These are phyloP conservation scores for Lepidonotus clava DNA, from an alignment of 2,888 invertebrate species.

Conservation along the genomic window DNA sequence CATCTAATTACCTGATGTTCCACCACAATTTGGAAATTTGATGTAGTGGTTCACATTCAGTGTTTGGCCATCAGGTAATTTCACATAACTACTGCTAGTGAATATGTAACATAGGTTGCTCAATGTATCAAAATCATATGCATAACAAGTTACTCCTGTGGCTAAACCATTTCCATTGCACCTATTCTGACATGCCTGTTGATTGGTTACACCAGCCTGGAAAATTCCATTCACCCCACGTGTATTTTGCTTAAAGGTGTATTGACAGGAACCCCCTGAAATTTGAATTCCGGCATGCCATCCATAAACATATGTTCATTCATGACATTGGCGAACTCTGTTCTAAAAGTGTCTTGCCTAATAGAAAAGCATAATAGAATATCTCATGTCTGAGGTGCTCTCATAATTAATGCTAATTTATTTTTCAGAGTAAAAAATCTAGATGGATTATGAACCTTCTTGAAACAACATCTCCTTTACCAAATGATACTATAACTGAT, in stretches of 20 bases:
- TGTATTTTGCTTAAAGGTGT: background rate
- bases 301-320: too few relatives aligned
- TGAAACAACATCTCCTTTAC: background rate
- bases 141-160: background rate
- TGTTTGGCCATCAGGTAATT: background rate
- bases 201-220: background rate
- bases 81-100: background rate
- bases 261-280: background rate
- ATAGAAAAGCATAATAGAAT: too few relatives aligned
- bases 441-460: too few relatives aligned
- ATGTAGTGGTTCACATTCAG: background rate
- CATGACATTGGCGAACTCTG: too few relatives aligned
- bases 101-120: background rate
- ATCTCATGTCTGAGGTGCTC: too few relatives aligned
- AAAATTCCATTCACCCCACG: background rate
- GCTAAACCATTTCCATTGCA: background rate
- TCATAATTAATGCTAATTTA: too few relatives aligned
- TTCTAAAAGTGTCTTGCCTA: too few relatives aligned
- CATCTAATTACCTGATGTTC: too few relatives aligned
- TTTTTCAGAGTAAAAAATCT: too few relatives aligned
- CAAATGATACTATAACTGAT: too few relatives aligned
- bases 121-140: background rate
- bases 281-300: too few relatives aligned
- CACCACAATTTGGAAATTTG: background rate
- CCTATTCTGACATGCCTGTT: background rate